phyloP scores from a whole-genome alignment of 2,113 vertebrate species.

The Odontesthes bonariensis region DNA sequence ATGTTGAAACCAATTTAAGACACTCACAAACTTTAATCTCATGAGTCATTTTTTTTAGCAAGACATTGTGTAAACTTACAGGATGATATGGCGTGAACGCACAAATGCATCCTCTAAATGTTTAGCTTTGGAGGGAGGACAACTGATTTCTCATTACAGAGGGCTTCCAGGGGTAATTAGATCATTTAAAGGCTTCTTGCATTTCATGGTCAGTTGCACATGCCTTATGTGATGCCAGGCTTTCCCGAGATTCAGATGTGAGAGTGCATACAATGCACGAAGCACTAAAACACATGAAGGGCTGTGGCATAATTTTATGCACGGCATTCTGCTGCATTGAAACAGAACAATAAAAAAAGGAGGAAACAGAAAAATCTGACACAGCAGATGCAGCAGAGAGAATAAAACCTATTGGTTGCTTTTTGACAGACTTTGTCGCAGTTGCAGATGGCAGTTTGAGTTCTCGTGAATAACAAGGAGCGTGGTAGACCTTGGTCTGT shows the following conservation, averaged over 20 bases:
- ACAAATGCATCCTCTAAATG: background rate
- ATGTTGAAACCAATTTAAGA: too few relatives aligned
- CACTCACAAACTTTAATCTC: too few relatives aligned
- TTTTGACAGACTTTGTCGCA: slow-evolving; percentile 36
- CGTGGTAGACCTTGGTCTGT: slow-evolving; percentile 29
- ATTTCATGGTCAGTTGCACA: slow-evolving; percentile 13
- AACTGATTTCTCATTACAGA: background rate
- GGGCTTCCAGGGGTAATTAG: too few relatives aligned
- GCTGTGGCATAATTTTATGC: background rate
- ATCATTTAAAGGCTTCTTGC: background rate
- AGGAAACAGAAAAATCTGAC: background rate
- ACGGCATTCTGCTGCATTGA: background rate
- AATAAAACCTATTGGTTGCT: slow-evolving; percentile 23
- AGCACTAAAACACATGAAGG: slow-evolving; percentile 4
- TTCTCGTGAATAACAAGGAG: slow-evolving; percentile 53
- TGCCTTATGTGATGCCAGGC: background rate
- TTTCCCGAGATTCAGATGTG: background rate
- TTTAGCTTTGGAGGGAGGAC: background rate
- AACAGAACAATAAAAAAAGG: background rate
- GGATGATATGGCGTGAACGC: too few relatives aligned
- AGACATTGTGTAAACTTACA: too few relatives aligned
- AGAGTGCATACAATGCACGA: background rate
- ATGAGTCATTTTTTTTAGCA: too few relatives aligned
- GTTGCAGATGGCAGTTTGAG: slow-evolving; percentile 50
- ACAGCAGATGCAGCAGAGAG: background rate